Percentiles rank a stretch among this genome's conserved stretches.
Evolutionary conservation across 2,888 invertebrate genomes (phyloP).

Genomic region (Pardosa pseudoannulata): DNA sequence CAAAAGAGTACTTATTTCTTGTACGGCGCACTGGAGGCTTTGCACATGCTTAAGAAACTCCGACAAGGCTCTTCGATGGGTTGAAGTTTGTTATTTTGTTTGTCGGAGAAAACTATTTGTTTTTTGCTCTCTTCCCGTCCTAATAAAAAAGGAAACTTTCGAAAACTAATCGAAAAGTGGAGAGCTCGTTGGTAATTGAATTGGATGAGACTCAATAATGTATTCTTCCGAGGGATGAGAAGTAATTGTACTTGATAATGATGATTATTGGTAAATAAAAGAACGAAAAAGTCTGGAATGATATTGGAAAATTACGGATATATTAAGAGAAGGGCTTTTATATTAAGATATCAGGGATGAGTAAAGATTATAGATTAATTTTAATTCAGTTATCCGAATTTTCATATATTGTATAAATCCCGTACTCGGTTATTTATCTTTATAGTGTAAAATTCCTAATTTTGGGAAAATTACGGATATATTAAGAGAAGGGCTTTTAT

Average conservation of each 20-base stretch:
- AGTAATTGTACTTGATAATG: not conserved
- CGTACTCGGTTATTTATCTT: too few relatives aligned
- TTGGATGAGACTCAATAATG: conserved; percentile 1
- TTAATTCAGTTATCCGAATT: too few relatives aligned
- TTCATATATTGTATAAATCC: too few relatives aligned
- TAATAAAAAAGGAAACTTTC: not conserved
- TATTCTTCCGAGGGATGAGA: not conserved
- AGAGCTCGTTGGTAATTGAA: conserved; percentile 7
- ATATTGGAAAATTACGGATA: not conserved
- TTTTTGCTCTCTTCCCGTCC: not conserved
- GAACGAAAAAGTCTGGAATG: not conserved
- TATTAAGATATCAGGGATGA: too few relatives aligned
- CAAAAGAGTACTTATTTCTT: conserved; percentile 63
- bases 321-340: not conserved
- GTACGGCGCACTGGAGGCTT: conserved; percentile 41
- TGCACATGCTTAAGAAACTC: conserved; percentile 40
- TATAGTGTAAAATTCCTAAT: too few relatives aligned
- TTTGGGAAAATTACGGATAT: too few relatives aligned
- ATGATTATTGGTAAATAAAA: not conserved
- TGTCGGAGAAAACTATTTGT: not conserved
- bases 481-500: too few relatives aligned
- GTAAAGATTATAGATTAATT: too few relatives aligned
- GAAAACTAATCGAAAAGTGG: not conserved
- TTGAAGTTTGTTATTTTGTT: conserved; percentile 11
- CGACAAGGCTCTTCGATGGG: not conserved